These are phyloP conservation scores for Cryptocephalus primarius DNA, from an alignment of 2,888 invertebrate genomes.

Conservation along the genomic window DNA sequence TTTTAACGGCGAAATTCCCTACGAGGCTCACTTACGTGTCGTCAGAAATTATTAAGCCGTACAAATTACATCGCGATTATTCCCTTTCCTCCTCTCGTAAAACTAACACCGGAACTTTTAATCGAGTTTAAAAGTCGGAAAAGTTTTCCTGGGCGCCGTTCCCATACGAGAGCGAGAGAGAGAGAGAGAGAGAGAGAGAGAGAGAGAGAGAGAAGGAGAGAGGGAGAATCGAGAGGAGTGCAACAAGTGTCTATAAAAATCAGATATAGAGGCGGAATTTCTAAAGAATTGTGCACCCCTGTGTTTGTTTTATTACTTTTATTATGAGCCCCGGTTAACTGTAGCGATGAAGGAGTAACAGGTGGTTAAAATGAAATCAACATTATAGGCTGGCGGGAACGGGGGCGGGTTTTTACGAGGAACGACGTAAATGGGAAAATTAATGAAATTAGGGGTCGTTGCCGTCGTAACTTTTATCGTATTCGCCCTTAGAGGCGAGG, in stretches of 20 bases:
- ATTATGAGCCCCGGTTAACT: slow-evolving; percentile 23
- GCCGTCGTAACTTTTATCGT: neutral
- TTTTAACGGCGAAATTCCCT: too few relatives aligned
- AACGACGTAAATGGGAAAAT: neutral
- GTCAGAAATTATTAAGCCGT: too few relatives aligned
- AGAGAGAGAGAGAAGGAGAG: too few relatives aligned
- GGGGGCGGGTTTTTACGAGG: neutral
- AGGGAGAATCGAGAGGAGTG: slow-evolving; percentile 11
- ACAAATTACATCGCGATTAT: too few relatives aligned
- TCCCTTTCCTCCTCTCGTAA: too few relatives aligned
- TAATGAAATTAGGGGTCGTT: neutral
- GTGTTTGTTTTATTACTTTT: slow-evolving; percentile 36
- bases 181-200: too few relatives aligned
- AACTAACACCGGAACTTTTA: too few relatives aligned
- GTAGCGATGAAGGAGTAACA: slow-evolving; percentile 31
- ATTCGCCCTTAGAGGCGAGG: neutral
- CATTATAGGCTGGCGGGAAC: slow-evolving; percentile 28
- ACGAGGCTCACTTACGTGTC: too few relatives aligned
- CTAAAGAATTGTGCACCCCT: slow-evolving; percentile 32
- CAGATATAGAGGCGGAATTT: slow-evolving; percentile 32
- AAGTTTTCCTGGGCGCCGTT: too few relatives aligned
- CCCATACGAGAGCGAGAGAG: too few relatives aligned
- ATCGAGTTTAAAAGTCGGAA: too few relatives aligned
- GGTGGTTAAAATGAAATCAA: slow-evolving; percentile 38
- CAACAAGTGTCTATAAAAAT: slow-evolving; percentile 37